A percentile compares a stretch with the other conserved stretches of the same genome.
Evolutionary conservation across 2,797 vertebrate species (phyloP).

Genomic region (Diglossa cyanea): DNA sequence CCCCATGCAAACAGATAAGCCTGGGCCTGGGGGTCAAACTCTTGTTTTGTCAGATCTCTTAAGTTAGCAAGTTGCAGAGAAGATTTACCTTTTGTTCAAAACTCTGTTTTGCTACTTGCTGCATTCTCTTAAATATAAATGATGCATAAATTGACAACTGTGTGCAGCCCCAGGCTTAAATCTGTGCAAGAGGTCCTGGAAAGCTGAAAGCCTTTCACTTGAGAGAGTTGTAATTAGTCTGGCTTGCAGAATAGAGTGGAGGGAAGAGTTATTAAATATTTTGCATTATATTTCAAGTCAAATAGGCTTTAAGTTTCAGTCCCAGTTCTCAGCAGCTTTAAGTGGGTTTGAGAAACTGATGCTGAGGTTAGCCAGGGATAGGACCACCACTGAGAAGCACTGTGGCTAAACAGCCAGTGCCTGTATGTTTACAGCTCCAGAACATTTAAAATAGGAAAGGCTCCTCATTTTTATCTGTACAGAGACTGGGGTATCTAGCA

Average conservation of each 20-base stretch:
- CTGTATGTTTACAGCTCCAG: background rate
- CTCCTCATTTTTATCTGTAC: background rate
- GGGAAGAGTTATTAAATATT: background rate
- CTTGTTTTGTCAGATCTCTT: background rate
- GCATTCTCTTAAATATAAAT: background rate
- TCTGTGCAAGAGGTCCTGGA: background rate
- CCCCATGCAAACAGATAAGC: conserved; percentile 53
- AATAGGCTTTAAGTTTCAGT: background rate
- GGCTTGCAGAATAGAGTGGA: background rate
- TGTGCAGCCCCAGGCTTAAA: background rate
- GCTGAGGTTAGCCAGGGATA: background rate
- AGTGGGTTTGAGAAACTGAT: background rate
- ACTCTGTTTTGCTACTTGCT: background rate
- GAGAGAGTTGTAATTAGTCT: background rate
- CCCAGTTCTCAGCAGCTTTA: background rate
- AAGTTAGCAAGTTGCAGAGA: background rate
- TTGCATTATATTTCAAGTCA: background rate
- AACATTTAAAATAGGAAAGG: background rate
- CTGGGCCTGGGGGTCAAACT: conserved; percentile 1
- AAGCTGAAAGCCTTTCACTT: background rate
- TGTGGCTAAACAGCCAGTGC: background rate
- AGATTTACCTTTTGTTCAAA: background rate
- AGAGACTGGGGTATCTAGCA: background rate
- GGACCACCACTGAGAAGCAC: background rate
- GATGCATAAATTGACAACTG: background rate